Percentiles rank a stretch among this genome's conserved stretches.
Evolutionary conservation across 2,113 vertebrate genomes (phyloP).

Genomic region (Emydocephalus ijimae): DNA sequence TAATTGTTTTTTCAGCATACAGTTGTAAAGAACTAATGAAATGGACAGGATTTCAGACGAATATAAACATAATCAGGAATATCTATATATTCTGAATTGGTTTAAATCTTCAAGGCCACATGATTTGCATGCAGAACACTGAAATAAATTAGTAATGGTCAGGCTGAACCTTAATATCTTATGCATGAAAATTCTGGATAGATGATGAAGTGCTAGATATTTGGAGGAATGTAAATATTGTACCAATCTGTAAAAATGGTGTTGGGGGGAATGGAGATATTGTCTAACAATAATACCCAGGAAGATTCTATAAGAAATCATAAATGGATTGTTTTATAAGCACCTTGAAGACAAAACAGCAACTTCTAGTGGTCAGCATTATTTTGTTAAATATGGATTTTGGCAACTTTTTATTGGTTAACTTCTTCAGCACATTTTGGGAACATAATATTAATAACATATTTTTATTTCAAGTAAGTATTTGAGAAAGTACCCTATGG

Average conservation of each 20-base stretch:
- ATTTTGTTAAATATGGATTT: not conserved
- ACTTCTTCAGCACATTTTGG: not conserved
- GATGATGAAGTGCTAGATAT: not conserved
- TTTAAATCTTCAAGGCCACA: not conserved
- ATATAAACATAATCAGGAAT: not conserved
- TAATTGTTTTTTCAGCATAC: not conserved
- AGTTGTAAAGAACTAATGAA: not conserved
- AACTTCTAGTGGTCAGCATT: not conserved
- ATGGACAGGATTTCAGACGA: not conserved
- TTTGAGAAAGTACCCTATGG: not conserved
- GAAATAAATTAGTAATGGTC: not conserved
- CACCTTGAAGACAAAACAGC: not conserved
- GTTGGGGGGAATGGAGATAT: not conserved
- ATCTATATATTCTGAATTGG: not conserved
- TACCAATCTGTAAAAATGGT: not conserved
- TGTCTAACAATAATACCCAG: not conserved
- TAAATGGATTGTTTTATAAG: not conserved
- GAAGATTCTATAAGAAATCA: not conserved
- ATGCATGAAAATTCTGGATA: not conserved
- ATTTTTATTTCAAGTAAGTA: not conserved
- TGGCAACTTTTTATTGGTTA: not conserved
- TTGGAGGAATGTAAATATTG: not conserved
- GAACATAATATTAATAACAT: not conserved
- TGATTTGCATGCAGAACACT: not conserved
- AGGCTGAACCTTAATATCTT: not conserved